Evolutionary conservation across 2,797 vertebrate genomes (phyloP).

Genomic region (Podarcis lilfordi): DNA sequence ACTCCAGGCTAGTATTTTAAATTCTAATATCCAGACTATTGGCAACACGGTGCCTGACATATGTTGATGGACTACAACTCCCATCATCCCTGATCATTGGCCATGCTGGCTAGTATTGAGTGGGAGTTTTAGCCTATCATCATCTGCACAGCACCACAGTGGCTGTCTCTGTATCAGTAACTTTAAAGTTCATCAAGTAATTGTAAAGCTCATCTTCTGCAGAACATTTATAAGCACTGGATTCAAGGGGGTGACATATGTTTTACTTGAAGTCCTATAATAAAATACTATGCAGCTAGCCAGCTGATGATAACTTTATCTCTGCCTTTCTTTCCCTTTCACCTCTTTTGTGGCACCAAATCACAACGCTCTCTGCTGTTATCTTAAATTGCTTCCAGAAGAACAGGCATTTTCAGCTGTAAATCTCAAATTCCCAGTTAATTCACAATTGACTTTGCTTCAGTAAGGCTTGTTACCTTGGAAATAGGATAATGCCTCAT

Average conservation of each 20-base stretch:
- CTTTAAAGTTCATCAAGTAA: background rate
- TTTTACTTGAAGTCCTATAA: background rate
- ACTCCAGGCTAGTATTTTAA: background rate
- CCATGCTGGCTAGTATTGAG: too few species aligned
- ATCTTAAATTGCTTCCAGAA: background rate
- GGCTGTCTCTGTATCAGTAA: background rate
- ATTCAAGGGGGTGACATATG: background rate
- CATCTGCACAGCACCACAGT: too few species aligned
- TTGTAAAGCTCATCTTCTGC: background rate
- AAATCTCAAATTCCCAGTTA: background rate
- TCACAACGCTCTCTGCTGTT: background rate
- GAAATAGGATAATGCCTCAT: too few species aligned
- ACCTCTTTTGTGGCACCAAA: background rate
- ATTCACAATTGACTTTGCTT: slow-evolving; percentile 2
- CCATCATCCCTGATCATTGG: too few species aligned
- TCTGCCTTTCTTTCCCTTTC: background rate
- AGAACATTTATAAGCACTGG: background rate
- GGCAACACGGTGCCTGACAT: too few species aligned
- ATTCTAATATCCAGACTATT: background rate
- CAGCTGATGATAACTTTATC: too few species aligned
- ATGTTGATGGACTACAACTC: too few species aligned
- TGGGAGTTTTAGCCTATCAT: too few species aligned
- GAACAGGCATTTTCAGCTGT: background rate
- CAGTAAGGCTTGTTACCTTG: background rate
- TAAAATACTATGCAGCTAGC: background rate